Percentiles rank a stretch among this genome's conserved stretches.
Conservation (phyloP, 1,140 invertebrate species). For the Papilio xuthus region DNA sequence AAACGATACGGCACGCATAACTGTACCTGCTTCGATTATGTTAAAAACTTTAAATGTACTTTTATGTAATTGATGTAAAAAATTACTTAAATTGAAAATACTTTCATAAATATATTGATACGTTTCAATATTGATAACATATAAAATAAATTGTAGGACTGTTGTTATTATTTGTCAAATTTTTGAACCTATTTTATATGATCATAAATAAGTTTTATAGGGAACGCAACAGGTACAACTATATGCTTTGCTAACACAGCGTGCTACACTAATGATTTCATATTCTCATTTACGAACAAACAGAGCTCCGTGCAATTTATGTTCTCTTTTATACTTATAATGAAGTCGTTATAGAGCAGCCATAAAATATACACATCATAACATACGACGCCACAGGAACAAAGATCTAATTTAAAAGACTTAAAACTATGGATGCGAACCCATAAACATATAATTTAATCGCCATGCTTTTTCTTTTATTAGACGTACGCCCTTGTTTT, state of each 20-base stretch:
- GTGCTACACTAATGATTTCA: conserved; percentile 36
- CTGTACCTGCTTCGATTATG: conserved; percentile 11
- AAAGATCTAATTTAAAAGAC: conserved; percentile 50
- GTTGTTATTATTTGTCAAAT: too few species aligned
- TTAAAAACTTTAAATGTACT: conserved; percentile 1
- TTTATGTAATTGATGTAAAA: conserved; percentile 17
- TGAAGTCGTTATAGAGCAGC: conserved; percentile 57
- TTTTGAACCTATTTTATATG: neutral
- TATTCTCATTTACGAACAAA: conserved; percentile 36
- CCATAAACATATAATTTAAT: conserved; percentile 15
- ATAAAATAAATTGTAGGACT: neutral
- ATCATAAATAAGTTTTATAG: neutral
- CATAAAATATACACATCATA: conserved; percentile 55
- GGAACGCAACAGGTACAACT: neutral
- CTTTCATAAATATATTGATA: neutral
- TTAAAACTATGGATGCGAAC: conserved; percentile 9
- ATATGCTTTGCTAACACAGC: conserved; percentile 1
- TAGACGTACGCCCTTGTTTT: neutral
- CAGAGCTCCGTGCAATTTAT: conserved; percentile 49
- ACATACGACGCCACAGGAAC: conserved; percentile 52
- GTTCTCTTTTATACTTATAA: conserved; percentile 57
- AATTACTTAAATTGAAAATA: neutral
- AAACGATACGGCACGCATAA: conserved; percentile 15
- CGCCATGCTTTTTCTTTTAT: conserved; percentile 13
- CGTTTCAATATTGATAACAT: neutral